Conservation (phyloP, 2,113 vertebrate species). For the Siniperca chuatsi region DNA sequence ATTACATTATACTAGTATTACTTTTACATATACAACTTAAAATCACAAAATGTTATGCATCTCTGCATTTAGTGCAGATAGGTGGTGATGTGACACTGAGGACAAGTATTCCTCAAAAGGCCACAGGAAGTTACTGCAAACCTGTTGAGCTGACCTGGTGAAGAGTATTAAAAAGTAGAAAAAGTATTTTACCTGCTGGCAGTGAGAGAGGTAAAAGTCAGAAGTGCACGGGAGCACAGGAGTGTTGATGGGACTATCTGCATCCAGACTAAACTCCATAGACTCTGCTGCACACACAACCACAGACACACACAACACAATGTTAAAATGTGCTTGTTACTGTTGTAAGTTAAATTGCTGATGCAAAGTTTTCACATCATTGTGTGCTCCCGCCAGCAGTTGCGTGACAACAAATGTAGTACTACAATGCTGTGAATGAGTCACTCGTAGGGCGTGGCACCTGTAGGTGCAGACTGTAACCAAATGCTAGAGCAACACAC, state of each 20-base stretch:
- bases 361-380: background rate
- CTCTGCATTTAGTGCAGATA: background rate
- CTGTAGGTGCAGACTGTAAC: slow-evolving; percentile 36
- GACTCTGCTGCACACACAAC: slow-evolving; percentile 80
- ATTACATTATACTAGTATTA: background rate
- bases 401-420: slow-evolving; percentile 35
- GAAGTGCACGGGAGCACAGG: slow-evolving; percentile 87
- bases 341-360: background rate
- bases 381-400: background rate
- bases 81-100: background rate
- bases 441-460: slow-evolving; percentile 64
- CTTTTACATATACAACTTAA: background rate
- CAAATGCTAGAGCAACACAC: slow-evolving; percentile 6
- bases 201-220: slow-evolving; percentile 90
- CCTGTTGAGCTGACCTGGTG: background rate
- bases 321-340: background rate
- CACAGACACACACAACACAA: slow-evolving; percentile 5
- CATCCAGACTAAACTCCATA: slow-evolving; percentile 88
- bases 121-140: background rate
- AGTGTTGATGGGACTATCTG: slow-evolving; percentile 87
- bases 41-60: background rate
- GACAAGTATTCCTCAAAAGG: background rate
- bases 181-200: slow-evolving; percentile 84
- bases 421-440: slow-evolving; percentile 50
- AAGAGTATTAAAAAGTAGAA: background rate